Base-by-base conservation (phyloP, 1,140 invertebrate species). In the Drosophila equinoxialis region DNA sequence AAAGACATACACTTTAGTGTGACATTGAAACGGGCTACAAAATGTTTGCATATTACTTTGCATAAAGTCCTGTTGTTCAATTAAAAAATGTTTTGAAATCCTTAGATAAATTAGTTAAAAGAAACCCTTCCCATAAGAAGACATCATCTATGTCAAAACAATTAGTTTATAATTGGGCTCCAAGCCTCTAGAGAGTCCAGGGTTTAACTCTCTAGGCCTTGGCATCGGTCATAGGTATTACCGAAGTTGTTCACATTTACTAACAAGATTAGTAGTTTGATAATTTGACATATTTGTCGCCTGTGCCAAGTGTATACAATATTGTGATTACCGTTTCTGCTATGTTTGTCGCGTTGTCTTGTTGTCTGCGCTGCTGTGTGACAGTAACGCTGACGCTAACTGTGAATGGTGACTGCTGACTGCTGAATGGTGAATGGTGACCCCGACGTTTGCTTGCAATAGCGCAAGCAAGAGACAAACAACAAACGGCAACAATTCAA, bases 261-360 rank as follows among this genome's bases (percentile, higher is more conserved):
- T 30, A 30, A 30, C 30, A 30, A 30, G 30, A 30, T 30, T 30
- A 30, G 30, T 30, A 6, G 30, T 30, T 30, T 6, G 30, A 30
- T 30, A 30, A 37, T 37, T 26, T 62, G 45, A 48, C 41, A 65
- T 23, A 30, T 65, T 74, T 63, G 65, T 66, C 66, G 73, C 69
- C 78, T 77, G 79, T 64, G 11, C 51, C 8, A 8, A 23, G 45
- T 23, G 45, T 20, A 51, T 51, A 51, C 45, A 51, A 66, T 58
- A 70, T 79, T 79, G 63, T 77, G 79, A 77, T 81, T 81, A 69
- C 65, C 65, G 65, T 75, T 6, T 30, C 23, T 30, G 14, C 6
- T 62, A 3, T 62, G 41, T 14, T 26, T 62, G 61, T 30, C 39
- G 2, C 61, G 7, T 39, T 26, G 14, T 59, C 41, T 30, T 55